Base-by-base conservation (phyloP, 2,797 vertebrate species). In the Sylvilagus floridanus region DNA sequence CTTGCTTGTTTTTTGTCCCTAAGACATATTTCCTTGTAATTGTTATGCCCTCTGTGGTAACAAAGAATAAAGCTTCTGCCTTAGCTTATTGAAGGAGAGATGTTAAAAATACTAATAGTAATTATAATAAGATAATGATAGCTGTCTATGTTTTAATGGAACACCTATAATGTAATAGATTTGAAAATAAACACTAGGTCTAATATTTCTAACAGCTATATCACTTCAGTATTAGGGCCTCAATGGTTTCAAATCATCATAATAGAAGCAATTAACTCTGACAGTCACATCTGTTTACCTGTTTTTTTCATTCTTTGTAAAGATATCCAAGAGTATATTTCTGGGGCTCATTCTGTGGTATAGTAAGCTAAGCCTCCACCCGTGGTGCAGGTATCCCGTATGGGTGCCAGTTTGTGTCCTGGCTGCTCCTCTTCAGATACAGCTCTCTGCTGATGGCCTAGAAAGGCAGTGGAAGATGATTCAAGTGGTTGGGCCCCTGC, bases 21-120 rank as follows among this genome's bases (percentile, higher is more conserved):
- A 72, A 73, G 60, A 92, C 86, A 85, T 82, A 72, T 42, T 90
- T 96, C 32, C 21, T 60, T 63, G 16, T n/a, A 85, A 84, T 52
- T 47, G 63, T 66, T 60, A 84, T 17, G 12, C 11, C 28, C 35
- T 84, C 73, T 95, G 13, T 68, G 5, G 66, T 68, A 63, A 84
- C 14, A 75, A 69, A 91, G 22, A 77, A 16, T 7, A 42, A 73
- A 71, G 28, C 11, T 85, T 76, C 26, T 79, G 57, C 35, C 11
- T 90, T 69, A 73, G 60, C 26, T 88, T 90, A 14, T 88, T 92
- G n/a, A 93, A 84, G 35, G 19, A 35, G 21, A 63, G n/a, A 60
- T 60, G 57, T 63, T 94, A 17, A 88, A 93, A 93, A 66, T 57
- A 85, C n/a, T 30, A 63, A 75, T 54, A 72, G 30, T 4, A 60